phyloP scores from a whole-genome alignment of 2,797 vertebrate species.

The Chloroceryle amazona region DNA sequence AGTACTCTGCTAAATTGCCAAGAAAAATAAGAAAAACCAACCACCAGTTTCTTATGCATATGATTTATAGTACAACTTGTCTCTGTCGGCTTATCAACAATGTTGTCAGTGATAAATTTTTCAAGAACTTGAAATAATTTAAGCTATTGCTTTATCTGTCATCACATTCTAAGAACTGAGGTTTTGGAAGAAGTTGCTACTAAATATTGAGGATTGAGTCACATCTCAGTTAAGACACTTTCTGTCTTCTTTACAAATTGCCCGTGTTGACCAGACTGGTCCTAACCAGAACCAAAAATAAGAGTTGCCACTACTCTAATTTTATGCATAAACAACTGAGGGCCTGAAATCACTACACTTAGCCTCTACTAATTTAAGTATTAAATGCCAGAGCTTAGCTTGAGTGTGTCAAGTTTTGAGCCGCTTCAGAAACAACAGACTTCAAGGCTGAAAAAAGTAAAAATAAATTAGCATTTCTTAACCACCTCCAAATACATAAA shows the following conservation, averaged over 20 bases:
- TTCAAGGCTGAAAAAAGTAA: not conserved
- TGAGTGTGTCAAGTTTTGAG: not conserved
- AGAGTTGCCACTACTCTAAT: not conserved
- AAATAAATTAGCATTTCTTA: not conserved
- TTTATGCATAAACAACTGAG: not conserved
- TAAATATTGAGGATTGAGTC: not conserved
- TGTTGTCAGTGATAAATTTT: not conserved
- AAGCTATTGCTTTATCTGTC: constrained; percentile 1
- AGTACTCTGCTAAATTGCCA: not conserved
- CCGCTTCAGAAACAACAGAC: not conserved
- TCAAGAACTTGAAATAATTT: constrained; percentile 14
- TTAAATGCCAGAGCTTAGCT: not conserved
- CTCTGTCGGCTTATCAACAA: not conserved
- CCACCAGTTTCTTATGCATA: not conserved
- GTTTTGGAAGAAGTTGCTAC: not conserved
- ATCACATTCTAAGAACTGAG: not conserved
- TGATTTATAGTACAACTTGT: not conserved
- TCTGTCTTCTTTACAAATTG: not conserved
- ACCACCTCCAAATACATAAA: not conserved
- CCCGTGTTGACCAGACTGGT: not conserved
- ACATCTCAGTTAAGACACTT: not conserved
- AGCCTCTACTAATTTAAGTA: not conserved
- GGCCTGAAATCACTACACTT: not conserved
- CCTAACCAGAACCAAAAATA: not conserved
- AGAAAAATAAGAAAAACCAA: not conserved